Conservation (phyloP, 1,140 invertebrate species). For the Onthophagus taurus region DNA sequence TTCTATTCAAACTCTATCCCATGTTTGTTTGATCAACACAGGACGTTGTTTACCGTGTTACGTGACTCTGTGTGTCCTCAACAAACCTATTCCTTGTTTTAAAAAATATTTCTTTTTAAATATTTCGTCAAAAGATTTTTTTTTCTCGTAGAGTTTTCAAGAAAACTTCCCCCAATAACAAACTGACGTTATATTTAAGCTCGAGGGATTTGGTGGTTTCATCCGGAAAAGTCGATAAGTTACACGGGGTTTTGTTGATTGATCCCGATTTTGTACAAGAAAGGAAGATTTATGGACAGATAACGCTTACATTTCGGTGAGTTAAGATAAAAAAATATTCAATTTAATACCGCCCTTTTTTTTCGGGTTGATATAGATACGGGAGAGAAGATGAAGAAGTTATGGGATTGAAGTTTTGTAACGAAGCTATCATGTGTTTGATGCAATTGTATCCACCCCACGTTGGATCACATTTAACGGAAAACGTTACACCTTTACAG, state of each 20-base stretch:
- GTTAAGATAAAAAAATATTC: too few relatives aligned
- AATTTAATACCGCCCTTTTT: too few relatives aligned
- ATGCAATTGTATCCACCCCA: conserved; percentile 70
- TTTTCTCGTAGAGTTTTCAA: conserved; percentile 48
- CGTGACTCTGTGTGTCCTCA: too few relatives aligned
- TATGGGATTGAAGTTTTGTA: conserved; percentile 86
- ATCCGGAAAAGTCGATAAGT: conserved; percentile 58
- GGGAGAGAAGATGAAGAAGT: conserved; percentile 87
- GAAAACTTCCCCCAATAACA: conserved; percentile 74
- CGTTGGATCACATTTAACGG: conserved; percentile 25
- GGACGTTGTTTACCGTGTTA: too few relatives aligned
- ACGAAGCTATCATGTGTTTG: conserved; percentile 79
- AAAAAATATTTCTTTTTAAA: too few relatives aligned
- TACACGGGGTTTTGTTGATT: conserved; percentile 70
- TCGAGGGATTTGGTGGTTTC: conserved; percentile 68
- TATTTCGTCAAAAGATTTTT: too few relatives aligned
- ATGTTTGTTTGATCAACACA: too few relatives aligned
- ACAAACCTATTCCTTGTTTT: too few relatives aligned
- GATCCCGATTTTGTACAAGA: conserved; percentile 65
- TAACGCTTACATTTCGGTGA: conserved; percentile 72
- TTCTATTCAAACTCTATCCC: too few relatives aligned
- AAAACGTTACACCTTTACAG: conserved; percentile 59
- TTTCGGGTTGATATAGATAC: too few relatives aligned
- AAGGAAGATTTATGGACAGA: conserved; percentile 72
- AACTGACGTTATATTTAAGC: conserved; percentile 69